Conservation (phyloP, 2,888 invertebrate species). For the Platynereis dumerilii region DNA sequence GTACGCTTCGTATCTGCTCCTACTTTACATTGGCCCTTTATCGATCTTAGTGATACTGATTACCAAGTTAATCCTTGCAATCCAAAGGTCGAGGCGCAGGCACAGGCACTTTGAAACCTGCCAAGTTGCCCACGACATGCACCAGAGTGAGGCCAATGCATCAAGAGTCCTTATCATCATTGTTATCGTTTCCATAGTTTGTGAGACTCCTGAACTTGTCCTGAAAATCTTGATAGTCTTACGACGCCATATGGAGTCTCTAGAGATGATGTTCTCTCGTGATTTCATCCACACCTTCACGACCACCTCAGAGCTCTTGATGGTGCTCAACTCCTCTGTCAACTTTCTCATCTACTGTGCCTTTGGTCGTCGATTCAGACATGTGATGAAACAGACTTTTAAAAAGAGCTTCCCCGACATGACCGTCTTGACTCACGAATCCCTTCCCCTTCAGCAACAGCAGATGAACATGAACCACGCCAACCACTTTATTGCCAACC, state of each 20-base stretch:
- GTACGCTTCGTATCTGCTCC: conserved; percentile 27
- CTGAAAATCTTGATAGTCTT: not conserved
- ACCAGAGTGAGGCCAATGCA: conserved; percentile 35
- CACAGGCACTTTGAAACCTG: conserved; percentile 12
- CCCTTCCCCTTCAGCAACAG: conserved; percentile 17
- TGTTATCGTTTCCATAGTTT: conserved; percentile 34
- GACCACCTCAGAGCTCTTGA: conserved; percentile 24
- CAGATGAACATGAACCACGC: not conserved
- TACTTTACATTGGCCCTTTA: conserved; percentile 37
- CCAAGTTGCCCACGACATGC: not conserved
- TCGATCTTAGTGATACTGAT: conserved; percentile 31
- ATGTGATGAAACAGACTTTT: conserved; percentile 30
- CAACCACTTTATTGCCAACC: not conserved
- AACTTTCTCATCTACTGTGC: conserved; percentile 39
- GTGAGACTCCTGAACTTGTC: conserved; percentile 35
- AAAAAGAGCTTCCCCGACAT: not conserved
- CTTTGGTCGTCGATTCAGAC: conserved; percentile 36
- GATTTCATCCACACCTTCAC: conserved; percentile 9
- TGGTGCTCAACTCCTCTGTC: conserved; percentile 36
- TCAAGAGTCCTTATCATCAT: conserved; percentile 37
- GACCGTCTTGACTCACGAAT: conserved; percentile 16
- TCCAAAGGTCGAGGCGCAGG: conserved; percentile 24
- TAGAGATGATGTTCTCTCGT: not conserved
- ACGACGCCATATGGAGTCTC: not conserved
- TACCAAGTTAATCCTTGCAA: conserved; percentile 31